phyloP scores from a whole-genome alignment of 92 coral and sea anemone genomes.

The Epizoanthus stellaris region DNA sequence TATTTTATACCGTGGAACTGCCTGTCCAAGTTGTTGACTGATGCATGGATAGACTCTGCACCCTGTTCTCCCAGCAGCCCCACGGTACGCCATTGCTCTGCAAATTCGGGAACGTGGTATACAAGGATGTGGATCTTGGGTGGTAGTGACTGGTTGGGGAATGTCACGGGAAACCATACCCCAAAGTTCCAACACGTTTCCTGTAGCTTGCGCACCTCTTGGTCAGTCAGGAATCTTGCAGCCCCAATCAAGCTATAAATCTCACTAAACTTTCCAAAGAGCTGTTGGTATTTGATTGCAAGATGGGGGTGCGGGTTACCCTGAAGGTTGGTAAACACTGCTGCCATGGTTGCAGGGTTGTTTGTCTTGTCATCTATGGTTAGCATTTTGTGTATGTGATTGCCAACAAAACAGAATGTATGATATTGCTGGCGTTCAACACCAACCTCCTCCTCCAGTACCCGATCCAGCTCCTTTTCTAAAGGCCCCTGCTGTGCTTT shows the following conservation, averaged over 20 bases:
- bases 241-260: no score
- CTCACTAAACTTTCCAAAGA: no score
- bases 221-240: no score
- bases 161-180: no score
- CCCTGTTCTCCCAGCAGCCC: slow-evolving; percentile 39
- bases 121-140: no score
- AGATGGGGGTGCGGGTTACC: no score
- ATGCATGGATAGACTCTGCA: slow-evolving; percentile 27
- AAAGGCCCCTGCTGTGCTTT: background rate
- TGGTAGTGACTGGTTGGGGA: no score
- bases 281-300: no score
- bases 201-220: no score
- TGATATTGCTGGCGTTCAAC: background rate
- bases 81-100: no score
- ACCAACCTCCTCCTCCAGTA: background rate
- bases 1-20: background rate
- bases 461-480: background rate
- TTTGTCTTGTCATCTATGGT: background rate
- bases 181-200: no score
- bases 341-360: background rate
- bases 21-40: background rate
- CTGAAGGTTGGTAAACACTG: background rate
- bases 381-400: background rate
- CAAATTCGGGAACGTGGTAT: no score
- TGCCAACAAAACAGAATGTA: slow-evolving; percentile 6